Base-by-base conservation (phyloP, 2,888 invertebrate species). In the Acleris literana region DNA sequence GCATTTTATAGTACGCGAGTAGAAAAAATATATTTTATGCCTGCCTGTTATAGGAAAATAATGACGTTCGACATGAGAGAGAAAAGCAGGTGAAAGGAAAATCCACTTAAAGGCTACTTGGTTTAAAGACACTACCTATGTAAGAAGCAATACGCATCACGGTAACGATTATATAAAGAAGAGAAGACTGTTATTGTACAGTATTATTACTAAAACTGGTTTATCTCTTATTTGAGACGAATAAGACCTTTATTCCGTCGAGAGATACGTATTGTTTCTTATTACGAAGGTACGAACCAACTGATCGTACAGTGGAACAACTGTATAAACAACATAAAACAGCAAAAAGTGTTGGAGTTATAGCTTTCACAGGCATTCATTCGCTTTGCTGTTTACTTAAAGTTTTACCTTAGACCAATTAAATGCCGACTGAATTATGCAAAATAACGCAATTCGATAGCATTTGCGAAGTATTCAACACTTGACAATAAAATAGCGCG, bases 231-330 rank as follows among this genome's bases (percentile, higher is more conserved):
- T 33, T 33, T 33, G 33, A 9, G 33, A 9, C 33, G 9, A 9
- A 7, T 25, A 76, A 84, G 83, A 88, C 87, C 86, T 87, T 82
- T 71, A 72, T 72, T 71, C 77, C 81, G 81, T 74, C 78, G 75
- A 74, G 76, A 76, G 70, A 74, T 76, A 72, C 74, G 78, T 86
- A 87, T 86, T 82, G 83, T 86, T 83, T 83, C 83, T 84, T 3
- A 44, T 33, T 83, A 83, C 74, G 77, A 75, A 73, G 78, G 75
- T 72, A 73, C 79, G 73, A 69, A 76, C 74, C 66, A 18, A 71
- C 71, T 63, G 74, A 78, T 13, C 1, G 39, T 33, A 9, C 33
- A 33, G 33, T 9, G 39, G 4, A 4, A 77, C 68, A 77, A 79
- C 86, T 86, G 83, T 76, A 80, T 72, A 79, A 25, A 25, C 25